phyloP scores from a whole-genome alignment of 2,888 invertebrate species.

The Loripinus fragilis region DNA sequence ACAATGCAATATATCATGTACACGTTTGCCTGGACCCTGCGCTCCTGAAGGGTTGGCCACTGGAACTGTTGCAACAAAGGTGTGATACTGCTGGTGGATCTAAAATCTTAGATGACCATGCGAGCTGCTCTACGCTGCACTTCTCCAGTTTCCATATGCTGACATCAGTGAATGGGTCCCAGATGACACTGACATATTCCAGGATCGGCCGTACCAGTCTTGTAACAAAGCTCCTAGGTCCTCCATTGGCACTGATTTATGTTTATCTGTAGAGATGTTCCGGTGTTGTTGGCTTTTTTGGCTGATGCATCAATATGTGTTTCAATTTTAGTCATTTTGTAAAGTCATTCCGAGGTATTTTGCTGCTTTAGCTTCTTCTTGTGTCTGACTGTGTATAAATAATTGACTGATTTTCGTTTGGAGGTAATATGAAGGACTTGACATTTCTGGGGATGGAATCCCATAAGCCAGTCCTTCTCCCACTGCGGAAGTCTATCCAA shows the following conservation, averaged over 20 bases:
- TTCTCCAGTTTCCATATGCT: conserved; percentile 4
- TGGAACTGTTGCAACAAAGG: too few relatives aligned
- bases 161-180: neutral
- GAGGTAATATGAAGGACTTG: too few relatives aligned
- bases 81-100: neutral
- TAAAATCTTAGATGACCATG: neutral
- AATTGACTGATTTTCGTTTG: conserved; percentile 20
- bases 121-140: conserved; percentile 10
- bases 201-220: neutral
- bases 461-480: conserved; percentile 43
- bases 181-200: too few relatives aligned
- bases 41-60: too few relatives aligned
- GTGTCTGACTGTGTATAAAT: neutral
- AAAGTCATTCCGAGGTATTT: conserved; percentile 1
- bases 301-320: conserved; percentile 4
- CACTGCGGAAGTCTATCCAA: conserved; percentile 34
- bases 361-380: neutral
- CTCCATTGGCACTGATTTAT: neutral
- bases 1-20: neutral
- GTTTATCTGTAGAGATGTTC: conserved; percentile 5
- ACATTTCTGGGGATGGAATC: conserved; percentile 40
- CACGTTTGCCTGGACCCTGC: neutral
- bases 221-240: too few relatives aligned
- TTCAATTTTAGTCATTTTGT: neutral
- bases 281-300: conserved; percentile 4